phyloP scores from a whole-genome alignment of 2,888 invertebrate species.

The Drosophila ustulata region DNA sequence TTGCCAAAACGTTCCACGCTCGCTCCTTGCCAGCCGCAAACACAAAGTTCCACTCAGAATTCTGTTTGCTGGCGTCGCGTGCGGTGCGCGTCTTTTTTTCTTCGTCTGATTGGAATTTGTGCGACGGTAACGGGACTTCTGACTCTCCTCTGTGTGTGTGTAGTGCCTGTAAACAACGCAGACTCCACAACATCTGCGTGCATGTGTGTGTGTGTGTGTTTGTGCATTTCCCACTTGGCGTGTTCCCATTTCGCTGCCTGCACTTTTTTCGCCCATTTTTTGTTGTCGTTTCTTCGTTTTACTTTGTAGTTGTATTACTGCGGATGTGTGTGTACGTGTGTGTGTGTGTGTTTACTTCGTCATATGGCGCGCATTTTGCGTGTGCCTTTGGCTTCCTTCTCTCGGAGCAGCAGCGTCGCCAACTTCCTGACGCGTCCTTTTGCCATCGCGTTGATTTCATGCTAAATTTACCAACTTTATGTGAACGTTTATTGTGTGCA shows the following conservation, averaged over 20 bases:
- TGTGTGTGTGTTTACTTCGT: conserved; percentile 63
- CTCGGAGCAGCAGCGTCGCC: conserved; percentile 14
- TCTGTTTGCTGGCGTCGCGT: conserved; percentile 77
- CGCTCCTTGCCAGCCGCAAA: conserved; percentile 46
- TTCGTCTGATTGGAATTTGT: conserved; percentile 61
- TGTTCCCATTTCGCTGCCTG: conserved; percentile 77
- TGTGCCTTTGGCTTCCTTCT: conserved; percentile 49
- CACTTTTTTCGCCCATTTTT: conserved; percentile 39
- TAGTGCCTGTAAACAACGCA: conserved; percentile 54
- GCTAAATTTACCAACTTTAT: conserved; percentile 73
- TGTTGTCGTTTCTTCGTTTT: conserved; percentile 41
- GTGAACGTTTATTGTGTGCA: conserved; percentile 73
- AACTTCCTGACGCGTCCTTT: conserved; percentile 66
- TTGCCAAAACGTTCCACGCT: conserved; percentile 58
- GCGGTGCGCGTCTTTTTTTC: conserved; percentile 60
- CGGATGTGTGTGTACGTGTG: conserved; percentile 10
- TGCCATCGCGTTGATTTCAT: conserved; percentile 61
- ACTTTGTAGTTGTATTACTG: conserved; percentile 29
- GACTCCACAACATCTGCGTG: conserved; percentile 51
- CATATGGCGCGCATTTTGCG: conserved; percentile 78
- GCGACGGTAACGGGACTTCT: conserved; percentile 47
- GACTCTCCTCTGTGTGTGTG: conserved; percentile 20
- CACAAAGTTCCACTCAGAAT: conserved; percentile 73
- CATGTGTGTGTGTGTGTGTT: conserved; percentile 28
- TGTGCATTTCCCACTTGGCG: conserved; percentile 73